phyloP scores from a whole-genome alignment of 30 jellyfish, hydroid and myxozoan species.

The Sanderia malayensis region DNA sequence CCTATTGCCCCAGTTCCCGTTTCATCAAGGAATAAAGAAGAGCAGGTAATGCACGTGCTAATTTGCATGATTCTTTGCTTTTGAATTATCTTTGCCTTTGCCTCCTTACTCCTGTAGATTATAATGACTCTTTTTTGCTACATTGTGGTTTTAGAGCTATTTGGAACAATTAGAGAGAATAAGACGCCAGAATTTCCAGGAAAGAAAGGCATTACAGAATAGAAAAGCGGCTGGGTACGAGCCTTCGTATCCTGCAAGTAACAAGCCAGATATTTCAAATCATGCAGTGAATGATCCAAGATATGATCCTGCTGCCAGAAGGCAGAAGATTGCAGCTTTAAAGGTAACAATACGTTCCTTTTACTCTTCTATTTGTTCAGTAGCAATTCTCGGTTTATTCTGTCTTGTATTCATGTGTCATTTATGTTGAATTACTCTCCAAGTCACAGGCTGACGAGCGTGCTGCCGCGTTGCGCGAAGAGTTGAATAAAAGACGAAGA shows the following conservation, averaged over 20 bases:
- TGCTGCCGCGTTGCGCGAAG: conserved; percentile 60
- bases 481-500: conserved; percentile 59
- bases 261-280: conserved; percentile 10
- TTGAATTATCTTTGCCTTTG: no score
- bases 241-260: conserved; percentile 35
- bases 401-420: no score
- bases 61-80: no score
- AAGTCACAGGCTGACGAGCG: conserved; percentile 94
- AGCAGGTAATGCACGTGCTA: background rate
- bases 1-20: background rate
- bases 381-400: no score
- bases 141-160: conserved; percentile 79
- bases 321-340: conserved; percentile 78
- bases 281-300: conserved; percentile 72
- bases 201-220: conserved; percentile 50
- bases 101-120: no score
- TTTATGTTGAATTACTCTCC: no score
- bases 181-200: conserved; percentile 77
- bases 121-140: no score
- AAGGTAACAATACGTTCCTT: no score
- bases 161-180: conserved; percentile 82
- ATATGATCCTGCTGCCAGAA: conserved; percentile 82
- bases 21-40: background rate
- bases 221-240: conserved; percentile 25
- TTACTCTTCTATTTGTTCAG: no score